Evolutionary conservation across 2,113 vertebrate genomes (phyloP).

Genomic region (Eptesicus fuscus): DNA sequence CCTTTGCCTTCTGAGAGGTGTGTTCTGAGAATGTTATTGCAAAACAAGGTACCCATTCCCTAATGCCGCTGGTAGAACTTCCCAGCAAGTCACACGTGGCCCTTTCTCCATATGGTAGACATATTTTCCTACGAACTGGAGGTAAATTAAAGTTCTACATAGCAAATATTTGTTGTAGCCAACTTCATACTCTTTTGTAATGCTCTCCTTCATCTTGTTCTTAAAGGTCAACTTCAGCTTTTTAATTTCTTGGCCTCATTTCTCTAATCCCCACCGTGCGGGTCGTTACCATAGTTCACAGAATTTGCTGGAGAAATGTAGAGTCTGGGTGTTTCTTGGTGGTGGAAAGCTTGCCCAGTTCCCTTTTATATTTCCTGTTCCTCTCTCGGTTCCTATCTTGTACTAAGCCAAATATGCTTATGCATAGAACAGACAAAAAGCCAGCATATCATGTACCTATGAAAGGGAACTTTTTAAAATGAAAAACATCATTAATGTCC

Average conservation of each 20-base stretch:
- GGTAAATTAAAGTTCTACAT: constrained; percentile 3
- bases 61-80: not conserved
- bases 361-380: not conserved
- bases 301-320: not conserved
- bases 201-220: not conserved
- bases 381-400: not conserved
- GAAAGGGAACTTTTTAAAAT: not conserved
- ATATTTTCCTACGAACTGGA: not conserved
- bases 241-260: not conserved
- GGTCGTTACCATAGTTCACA: not conserved
- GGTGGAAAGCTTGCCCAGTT: not conserved
- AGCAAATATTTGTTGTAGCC: constrained; percentile 4
- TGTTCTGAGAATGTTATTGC: constrained; percentile 24
- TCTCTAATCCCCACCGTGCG: not conserved
- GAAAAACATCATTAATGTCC: not conserved
- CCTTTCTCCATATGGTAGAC: not conserved
- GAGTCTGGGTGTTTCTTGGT: not conserved
- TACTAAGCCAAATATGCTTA: not conserved
- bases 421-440: not conserved
- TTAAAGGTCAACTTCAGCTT: not conserved
- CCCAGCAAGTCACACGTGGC: not conserved
- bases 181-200: constrained; percentile 35
- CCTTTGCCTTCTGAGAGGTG: not conserved
- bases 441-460: not conserved
- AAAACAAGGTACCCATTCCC: rapidly evolving